These are phyloP conservation scores for Cantharis rustica DNA, from an alignment of 2,888 invertebrate genomes.

Conservation along the genomic window DNA sequence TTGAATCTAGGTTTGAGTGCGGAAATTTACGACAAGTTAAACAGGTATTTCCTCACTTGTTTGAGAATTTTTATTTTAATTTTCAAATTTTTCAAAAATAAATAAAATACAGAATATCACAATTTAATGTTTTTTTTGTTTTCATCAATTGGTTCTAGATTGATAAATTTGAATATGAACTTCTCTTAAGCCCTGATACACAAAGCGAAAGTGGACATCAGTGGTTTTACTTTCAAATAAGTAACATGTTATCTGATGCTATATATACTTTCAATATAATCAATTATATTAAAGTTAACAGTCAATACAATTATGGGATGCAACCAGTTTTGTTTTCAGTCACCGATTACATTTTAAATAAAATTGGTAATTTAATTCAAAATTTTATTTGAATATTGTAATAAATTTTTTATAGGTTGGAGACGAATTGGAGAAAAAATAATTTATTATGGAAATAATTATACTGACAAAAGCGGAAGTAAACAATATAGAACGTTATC, in stretches of 20 bases:
- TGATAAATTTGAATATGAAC: conserved; percentile 77
- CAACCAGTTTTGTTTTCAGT: conserved; percentile 88
- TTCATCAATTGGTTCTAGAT: conserved; percentile 59
- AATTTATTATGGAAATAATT: conserved; percentile 82
- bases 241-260: conserved; percentile 70
- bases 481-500: conserved; percentile 76
- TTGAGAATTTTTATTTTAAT: neutral
- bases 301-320: conserved; percentile 89
- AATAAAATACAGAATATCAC: no score
- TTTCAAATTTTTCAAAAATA: neutral
- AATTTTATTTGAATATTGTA: neutral
- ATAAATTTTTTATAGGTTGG: conserved; percentile 62
- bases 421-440: conserved; percentile 74
- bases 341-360: conserved; percentile 65
- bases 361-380: conserved; percentile 52
- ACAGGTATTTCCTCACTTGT: conserved; percentile 62
- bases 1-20: conserved; percentile 86
- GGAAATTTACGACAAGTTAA: conserved; percentile 83
- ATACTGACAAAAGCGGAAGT: conserved; percentile 60
- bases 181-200: conserved; percentile 82
- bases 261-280: conserved; percentile 84
- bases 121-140: no score
- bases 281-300: conserved; percentile 85
- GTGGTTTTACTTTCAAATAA: conserved; percentile 92
- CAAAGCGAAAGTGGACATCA: conserved; percentile 80